Evolutionary conservation across 1,140 invertebrate species (phyloP), one percentile per base, ranked within the genome.

Genomic region (Bradysia coprophila): DNA sequence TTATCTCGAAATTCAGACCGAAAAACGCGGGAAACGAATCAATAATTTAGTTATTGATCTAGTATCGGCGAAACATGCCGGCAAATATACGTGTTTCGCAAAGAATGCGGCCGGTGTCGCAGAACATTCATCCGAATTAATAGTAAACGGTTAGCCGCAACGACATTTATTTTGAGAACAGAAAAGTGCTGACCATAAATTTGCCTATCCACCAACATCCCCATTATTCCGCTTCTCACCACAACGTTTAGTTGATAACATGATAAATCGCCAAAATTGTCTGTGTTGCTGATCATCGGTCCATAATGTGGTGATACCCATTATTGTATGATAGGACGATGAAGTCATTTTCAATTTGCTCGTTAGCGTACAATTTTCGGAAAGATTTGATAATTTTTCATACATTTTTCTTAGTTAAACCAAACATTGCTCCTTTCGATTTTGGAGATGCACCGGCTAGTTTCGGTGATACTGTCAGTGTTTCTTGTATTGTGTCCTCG

Each of bases 71-170:
- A 68, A 71, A 51, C 79, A 86, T 62, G 71, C 70, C 32, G 81
- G 82, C 38, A 79, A 82, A 57, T 89, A 88, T 60, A 78, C 81
- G 38, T 87, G 85, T 65, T 69, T 69, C 38, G 81, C 76, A 48
- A 69, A 69, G 40, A 85, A 85, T 60, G 61, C 59, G 20, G 79
- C 76, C 47, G 78, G 77, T 44, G 62, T 61, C 47, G 69, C 69
- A 38, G 75, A 70, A 52, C 73, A 76, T 54, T 73, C 76, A 33
- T 66, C 77, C 24, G 64, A 64, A 50, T 63, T 84, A 52, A 69
- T 73, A 55, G 74, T 84, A 47, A 78, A 82, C 65, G 78, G 78
- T 81, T 54, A 76, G 75, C 76, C 39, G 11, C 32, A 65, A 10
- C 19, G 18, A 34, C n/a, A n/a, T n/a, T n/a, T n/a, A n/a, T n/a